Percentiles rank a stretch among this genome's conserved stretches.
These are phyloP conservation scores for Epizoanthus scotinus DNA, from an alignment of 92 coral and sea anemone species.

Conservation along the genomic window DNA sequence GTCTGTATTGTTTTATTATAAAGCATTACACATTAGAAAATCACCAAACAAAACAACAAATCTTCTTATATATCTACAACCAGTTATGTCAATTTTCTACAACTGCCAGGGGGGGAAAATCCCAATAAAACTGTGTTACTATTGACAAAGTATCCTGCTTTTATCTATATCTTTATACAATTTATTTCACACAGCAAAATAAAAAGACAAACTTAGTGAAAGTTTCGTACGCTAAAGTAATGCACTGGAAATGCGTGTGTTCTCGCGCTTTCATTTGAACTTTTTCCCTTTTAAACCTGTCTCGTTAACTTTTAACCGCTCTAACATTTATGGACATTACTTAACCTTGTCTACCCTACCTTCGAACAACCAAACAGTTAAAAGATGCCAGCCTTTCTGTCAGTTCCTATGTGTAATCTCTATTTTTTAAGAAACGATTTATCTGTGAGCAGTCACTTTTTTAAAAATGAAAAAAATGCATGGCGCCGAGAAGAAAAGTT, in stretches of 20 bases:
- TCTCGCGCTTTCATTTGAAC: not conserved
- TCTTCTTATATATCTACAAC: not conserved
- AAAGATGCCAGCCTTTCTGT: not conserved
- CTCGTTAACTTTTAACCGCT: not conserved
- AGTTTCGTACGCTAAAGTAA: not conserved
- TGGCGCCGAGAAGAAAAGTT: no score
- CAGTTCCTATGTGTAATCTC: not conserved
- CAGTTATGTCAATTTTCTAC: not conserved
- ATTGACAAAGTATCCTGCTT: not conserved
- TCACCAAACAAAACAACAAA: not conserved
- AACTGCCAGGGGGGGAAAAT: no score
- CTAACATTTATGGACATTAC: not conserved
- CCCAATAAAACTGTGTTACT: not conserved
- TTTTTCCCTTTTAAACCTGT: not conserved
- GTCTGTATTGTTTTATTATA: not conserved
- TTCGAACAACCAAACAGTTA: not conserved
- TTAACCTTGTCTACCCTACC: not conserved
- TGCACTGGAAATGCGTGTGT: not conserved
- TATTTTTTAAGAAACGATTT: not conserved
- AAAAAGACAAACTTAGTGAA: not conserved
- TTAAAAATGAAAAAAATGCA: no score
- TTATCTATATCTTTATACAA: not conserved
- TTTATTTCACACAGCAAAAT: slow-evolving; percentile 15
- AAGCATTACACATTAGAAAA: slow-evolving; percentile 19
- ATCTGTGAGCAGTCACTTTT: no score